These are phyloP conservation scores for Subacronicta megacephala DNA, from an alignment of 2,888 invertebrate genomes.

Conservation along the genomic window DNA sequence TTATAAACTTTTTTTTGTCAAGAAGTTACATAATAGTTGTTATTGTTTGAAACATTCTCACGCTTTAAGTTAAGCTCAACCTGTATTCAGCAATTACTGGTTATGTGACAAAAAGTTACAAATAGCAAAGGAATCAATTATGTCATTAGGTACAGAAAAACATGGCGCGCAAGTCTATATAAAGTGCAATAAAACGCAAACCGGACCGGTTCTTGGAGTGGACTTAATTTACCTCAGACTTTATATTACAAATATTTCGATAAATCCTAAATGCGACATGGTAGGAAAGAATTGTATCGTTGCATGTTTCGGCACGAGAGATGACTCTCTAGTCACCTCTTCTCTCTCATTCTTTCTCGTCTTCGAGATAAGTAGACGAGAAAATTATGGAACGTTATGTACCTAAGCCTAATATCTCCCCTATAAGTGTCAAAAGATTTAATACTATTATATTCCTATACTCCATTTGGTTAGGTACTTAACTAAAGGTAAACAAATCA, in stretches of 20 bases:
- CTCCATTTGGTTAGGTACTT: too few relatives aligned
- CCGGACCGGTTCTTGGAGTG: slow-evolving; percentile 26
- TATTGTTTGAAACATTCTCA: slow-evolving; percentile 41
- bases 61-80: slow-evolving; percentile 20
- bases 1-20: slow-evolving; percentile 29
- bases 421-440: too few relatives aligned
- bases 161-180: slow-evolving; percentile 15
- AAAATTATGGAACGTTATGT: too few relatives aligned
- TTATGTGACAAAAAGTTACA: slow-evolving; percentile 52
- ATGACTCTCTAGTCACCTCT: too few relatives aligned
- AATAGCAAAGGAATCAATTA: slow-evolving; percentile 56
- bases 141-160: slow-evolving; percentile 49
- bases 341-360: too few relatives aligned
- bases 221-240: background rate
- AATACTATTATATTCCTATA: too few relatives aligned
- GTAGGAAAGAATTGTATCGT: slow-evolving; percentile 8
- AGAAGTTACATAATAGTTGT: slow-evolving; percentile 31
- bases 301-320: too few relatives aligned
- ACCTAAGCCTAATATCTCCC: too few relatives aligned
- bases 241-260: background rate
- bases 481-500: too few relatives aligned
- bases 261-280: background rate
- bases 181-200: slow-evolving; percentile 27
- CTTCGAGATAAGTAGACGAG: too few relatives aligned
- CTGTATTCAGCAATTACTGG: slow-evolving; percentile 41